Evolutionary conservation across 2,113 vertebrate species (phyloP).

Genomic region (Triplophysa rosa): DNA sequence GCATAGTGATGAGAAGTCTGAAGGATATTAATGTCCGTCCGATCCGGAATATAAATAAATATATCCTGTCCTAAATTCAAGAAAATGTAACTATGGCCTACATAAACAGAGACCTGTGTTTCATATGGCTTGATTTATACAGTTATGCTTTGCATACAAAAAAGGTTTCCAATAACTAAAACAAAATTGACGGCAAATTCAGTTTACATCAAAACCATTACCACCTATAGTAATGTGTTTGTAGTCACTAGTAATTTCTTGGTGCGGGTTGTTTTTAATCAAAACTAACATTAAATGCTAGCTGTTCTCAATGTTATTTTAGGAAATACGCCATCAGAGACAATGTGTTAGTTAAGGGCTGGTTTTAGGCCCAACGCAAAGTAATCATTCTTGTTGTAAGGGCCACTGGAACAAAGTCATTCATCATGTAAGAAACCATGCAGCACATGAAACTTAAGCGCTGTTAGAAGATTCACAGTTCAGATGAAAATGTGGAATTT

Average conservation of each 20-base stretch:
- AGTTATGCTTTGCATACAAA: neutral
- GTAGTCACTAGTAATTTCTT: neutral
- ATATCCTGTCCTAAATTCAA: slow-evolving; percentile 25
- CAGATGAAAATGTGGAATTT: neutral
- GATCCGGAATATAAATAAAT: slow-evolving; percentile 32
- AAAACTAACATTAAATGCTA: too few species aligned
- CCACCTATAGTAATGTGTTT: too few species aligned
- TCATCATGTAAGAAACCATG: neutral
- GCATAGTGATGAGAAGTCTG: slow-evolving; percentile 24
- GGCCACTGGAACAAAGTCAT: slow-evolving; percentile 1
- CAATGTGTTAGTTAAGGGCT: too few species aligned
- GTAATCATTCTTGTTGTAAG: neutral
- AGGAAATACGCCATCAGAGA: too few species aligned
- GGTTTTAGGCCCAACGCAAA: neutral
- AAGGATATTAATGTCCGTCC: slow-evolving; percentile 19
- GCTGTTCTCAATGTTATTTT: too few species aligned
- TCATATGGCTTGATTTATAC: neutral
- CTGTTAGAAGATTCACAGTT: too few species aligned
- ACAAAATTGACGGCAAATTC: neutral
- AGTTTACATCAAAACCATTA: neutral
- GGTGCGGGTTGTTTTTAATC: too few species aligned
- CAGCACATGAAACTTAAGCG: neutral
- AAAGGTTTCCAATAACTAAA: neutral
- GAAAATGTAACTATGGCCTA: slow-evolving; percentile 16
- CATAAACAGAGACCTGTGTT: neutral